Evolutionary conservation across 2,888 invertebrate species (phyloP), one percentile per base, ranked within the genome.

Genomic region (Yponomeuta cagnagella): DNA sequence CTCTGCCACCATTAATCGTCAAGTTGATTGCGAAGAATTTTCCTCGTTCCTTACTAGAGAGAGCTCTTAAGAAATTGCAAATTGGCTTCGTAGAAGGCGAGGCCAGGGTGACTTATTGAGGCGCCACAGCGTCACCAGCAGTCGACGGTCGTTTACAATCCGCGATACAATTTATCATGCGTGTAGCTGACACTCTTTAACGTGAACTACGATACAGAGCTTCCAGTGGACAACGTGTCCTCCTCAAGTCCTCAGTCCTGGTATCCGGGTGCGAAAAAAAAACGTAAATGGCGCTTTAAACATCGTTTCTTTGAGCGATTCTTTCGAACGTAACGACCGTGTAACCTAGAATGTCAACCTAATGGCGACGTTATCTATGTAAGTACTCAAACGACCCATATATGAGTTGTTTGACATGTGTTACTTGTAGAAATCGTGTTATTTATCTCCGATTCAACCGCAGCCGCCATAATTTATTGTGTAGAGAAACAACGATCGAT

Each of bases 391-490:
- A 48, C 66, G 31, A 33, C 31, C 37, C 15, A 67, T 12, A 67
- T 15, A 67, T 30, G 12, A 48, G 48, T 58, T 12, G 52, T 15
- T 58, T 58, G 52, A 69, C 65, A 66, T 67, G 63, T 68, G 72
- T 69, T 73, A 63, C 70, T 58, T 58, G 52, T 72, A 72, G 73
- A 73, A 73, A 73, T 71, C 73, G 72, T 64, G 69, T 69, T 72
- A 73, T 73, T 72, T 73, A 73, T 73, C 71, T 72, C 70, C 67
- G 70, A 69, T 48, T 30, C 69, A 58, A 48, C 63, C 48, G 69
- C 70, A 71, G 71, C 70, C 63, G 63, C 63, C 63, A 70, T 70
- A 70, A 70, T 70, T 70, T 70, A 70, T 70, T 70, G 70, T 70
- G 33, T 48, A 37, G 69, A n/a, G 23, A 23, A 23, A 4, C 4